Evolutionary conservation across 92 coral and sea anemone genomes (phyloP).

Genomic region (Nematostella vectensis): DNA sequence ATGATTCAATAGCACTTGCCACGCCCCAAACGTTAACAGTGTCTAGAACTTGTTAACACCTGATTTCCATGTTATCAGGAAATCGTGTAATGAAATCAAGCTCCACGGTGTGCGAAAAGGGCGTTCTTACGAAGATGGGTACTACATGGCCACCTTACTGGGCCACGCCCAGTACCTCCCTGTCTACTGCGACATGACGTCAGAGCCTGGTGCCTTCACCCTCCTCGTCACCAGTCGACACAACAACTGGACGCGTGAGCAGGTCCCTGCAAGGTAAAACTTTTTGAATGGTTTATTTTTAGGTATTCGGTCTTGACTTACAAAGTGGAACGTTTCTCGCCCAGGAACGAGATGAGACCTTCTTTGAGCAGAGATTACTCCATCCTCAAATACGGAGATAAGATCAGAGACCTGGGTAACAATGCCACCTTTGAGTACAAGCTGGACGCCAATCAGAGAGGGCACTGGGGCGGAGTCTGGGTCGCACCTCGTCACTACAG

Average conservation of each 20-base stretch:
- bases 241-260: conserved; percentile 40
- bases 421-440: conserved; percentile 27
- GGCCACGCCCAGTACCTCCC: conserved; percentile 38
- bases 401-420: conserved; percentile 28
- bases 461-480: conserved; percentile 60
- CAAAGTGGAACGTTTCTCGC: too few relatives aligned
- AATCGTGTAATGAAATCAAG: conserved; percentile 51
- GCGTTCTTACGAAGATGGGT: conserved; percentile 12
- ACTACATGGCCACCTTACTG: conserved; percentile 26
- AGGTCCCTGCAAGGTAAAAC: conserved; percentile 42
- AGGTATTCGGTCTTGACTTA: too few relatives aligned
- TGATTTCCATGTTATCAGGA: conserved; percentile 9
- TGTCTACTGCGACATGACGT: conserved; percentile 50
- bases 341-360: conserved; percentile 27
- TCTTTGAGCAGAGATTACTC: conserved; percentile 39
- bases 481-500: conserved; percentile 38
- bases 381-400: conserved; percentile 44
- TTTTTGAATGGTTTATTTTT: too few relatives aligned
- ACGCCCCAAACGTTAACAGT: too few relatives aligned
- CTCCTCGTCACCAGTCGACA: conserved; percentile 44
- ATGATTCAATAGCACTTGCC: too few relatives aligned
- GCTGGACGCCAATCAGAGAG: conserved; percentile 30
- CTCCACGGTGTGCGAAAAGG: conserved; percentile 28
- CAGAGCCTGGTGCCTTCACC: conserved; percentile 46
- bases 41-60: background rate